A percentile compares a stretch with the other conserved stretches of the same genome.
Conservation (phyloP, 1,140 invertebrate species). For the Cataglyphis hispanica region DNA sequence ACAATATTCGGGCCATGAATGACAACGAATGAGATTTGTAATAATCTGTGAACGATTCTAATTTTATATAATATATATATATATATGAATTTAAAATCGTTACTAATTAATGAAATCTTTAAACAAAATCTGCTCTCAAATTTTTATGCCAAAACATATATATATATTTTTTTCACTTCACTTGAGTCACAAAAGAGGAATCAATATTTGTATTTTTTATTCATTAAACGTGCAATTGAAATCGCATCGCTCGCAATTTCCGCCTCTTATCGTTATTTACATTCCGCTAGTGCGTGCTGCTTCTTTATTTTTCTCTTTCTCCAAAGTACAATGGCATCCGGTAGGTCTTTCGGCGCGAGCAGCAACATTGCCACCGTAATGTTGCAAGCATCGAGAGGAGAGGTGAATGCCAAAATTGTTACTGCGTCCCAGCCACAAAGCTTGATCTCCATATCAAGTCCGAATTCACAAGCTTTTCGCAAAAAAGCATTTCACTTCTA, state of each 20-base stretch:
- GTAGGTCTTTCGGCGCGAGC: conserved; percentile 26
- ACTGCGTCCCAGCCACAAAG: conserved; percentile 30
- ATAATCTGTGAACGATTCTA: neutral
- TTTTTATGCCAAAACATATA: neutral
- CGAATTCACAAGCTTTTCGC: conserved; percentile 6
- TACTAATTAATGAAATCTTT: neutral
- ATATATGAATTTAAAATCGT: neutral
- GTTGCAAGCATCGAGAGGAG: conserved; percentile 23
- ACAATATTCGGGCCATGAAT: neutral
- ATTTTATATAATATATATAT: neutral
- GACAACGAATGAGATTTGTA: neutral
- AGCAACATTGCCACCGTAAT: conserved; percentile 1
- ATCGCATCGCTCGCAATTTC: conserved; percentile 12
- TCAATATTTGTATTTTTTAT: conserved; percentile 33
- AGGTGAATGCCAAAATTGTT: conserved; percentile 38
- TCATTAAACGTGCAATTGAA: conserved; percentile 12
- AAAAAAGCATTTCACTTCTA: conserved; percentile 12
- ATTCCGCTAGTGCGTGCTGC: conserved; percentile 20
- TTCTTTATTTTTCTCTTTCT: conserved; percentile 47
- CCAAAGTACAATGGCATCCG: conserved; percentile 39
- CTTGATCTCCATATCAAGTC: conserved; percentile 37
- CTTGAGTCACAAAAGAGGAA: neutral
- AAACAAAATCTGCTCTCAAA: neutral
- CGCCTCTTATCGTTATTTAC: conserved; percentile 53
- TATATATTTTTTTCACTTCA: neutral